These are phyloP conservation scores for Drosophila mimetica DNA, from an alignment of 2,888 invertebrate species.

Conservation along the genomic window DNA sequence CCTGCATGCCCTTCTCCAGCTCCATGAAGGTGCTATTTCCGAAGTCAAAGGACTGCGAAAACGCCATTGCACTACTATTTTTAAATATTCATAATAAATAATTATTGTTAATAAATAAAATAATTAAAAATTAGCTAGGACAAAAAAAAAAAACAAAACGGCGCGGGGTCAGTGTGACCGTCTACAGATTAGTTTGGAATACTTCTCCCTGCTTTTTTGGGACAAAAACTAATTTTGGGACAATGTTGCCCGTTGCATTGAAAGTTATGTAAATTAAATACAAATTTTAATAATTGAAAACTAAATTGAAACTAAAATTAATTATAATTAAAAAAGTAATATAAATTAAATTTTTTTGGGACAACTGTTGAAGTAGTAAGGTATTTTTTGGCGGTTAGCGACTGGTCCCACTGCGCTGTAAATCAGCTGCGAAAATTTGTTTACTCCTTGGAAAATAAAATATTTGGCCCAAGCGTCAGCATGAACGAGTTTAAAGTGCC, in stretches of 20 bases:
- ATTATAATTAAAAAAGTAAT: neutral
- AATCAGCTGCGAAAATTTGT: conserved; percentile 43
- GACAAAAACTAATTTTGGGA: no score
- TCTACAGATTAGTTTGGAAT: neutral
- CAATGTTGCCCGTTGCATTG: no score
- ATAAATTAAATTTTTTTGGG: neutral
- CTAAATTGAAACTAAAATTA: no score
- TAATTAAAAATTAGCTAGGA: neutral
- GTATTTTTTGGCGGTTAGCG: neutral
- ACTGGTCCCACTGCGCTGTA: conserved; percentile 13
- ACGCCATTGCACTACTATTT: conserved; percentile 66
- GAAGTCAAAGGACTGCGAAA: conserved; percentile 82
- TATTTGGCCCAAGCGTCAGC: conserved; percentile 10
- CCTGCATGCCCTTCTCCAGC: conserved; percentile 73
- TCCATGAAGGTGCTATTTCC: conserved; percentile 82
- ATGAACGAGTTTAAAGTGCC: conserved; percentile 80
- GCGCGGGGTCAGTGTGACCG: conserved; percentile 1
- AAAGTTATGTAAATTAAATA: neutral
- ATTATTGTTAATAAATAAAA: conserved; percentile 1
- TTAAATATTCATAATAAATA: neutral
- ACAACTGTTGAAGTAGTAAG: conserved; percentile 6
- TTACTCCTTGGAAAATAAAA: conserved; percentile 25
- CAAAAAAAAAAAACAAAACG: conserved; percentile 30
- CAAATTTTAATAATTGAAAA: no score
- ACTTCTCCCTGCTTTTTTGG: neutral